Conservation (phyloP, 2,888 invertebrate species). For the Serrognathus titanus region DNA sequence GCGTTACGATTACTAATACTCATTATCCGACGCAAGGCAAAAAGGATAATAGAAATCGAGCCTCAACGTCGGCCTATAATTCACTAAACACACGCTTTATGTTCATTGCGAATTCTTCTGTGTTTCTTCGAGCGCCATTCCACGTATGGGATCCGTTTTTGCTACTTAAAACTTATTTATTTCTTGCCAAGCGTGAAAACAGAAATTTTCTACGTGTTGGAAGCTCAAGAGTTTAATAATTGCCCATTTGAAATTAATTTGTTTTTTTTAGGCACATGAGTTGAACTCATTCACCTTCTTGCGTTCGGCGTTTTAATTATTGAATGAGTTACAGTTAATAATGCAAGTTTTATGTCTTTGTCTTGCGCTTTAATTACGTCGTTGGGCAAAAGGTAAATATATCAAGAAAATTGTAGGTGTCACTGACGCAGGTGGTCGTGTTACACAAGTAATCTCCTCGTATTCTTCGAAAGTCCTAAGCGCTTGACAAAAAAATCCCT, state of each 20-base stretch:
- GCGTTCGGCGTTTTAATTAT: too few relatives aligned
- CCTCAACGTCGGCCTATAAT: slow-evolving; percentile 22
- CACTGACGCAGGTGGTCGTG: slow-evolving; percentile 42
- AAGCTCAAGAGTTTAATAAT: not conserved
- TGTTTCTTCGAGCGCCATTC: slow-evolving; percentile 12
- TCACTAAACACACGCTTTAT: slow-evolving; percentile 21
- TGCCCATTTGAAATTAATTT: not conserved
- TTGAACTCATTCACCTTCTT: too few relatives aligned
- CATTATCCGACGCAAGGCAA: slow-evolving; percentile 22
- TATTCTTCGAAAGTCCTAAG: slow-evolving; percentile 38
- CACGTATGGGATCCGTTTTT: not conserved
- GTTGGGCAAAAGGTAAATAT: slow-evolving; percentile 24
- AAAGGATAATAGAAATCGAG: slow-evolving; percentile 23
- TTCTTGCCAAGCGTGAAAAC: not conserved
- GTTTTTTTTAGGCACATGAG: not conserved
- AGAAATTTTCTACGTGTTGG: not conserved
- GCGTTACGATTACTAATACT: slow-evolving; percentile 23
- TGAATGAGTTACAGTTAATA: too few relatives aligned
- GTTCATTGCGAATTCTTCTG: slow-evolving; percentile 10
- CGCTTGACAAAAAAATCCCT: slow-evolving; percentile 47
- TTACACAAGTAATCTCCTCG: slow-evolving; percentile 38
- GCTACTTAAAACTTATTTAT: not conserved
- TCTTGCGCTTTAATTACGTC: not conserved
- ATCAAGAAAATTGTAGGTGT: slow-evolving; percentile 43
- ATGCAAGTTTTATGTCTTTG: too few relatives aligned